phyloP scores from a whole-genome alignment of 2,888 invertebrate genomes.

The Pristionchus maxplancki region DNA sequence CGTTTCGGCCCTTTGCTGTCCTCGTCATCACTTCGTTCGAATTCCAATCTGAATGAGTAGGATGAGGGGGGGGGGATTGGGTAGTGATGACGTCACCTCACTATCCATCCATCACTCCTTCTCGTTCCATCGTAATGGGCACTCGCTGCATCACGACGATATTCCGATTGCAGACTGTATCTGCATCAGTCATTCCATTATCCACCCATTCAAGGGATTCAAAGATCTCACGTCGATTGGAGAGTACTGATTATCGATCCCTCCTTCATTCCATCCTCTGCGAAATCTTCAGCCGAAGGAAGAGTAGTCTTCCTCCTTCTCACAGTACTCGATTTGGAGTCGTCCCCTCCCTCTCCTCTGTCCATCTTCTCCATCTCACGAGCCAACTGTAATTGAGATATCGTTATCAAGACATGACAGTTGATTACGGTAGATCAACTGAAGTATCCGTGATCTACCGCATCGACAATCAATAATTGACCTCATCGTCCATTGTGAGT shows the following conservation, averaged over 20 bases:
- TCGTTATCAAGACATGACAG: background rate
- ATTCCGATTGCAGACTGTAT: background rate
- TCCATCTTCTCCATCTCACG: constrained; percentile 15
- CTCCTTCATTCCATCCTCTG: background rate
- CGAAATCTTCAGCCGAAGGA: background rate
- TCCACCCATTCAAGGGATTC: background rate
- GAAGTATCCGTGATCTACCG: background rate
- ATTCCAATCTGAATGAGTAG: background rate
- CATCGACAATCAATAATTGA: background rate
- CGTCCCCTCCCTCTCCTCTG: background rate
- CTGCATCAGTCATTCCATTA: background rate
- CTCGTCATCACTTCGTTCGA: constrained; percentile 18
- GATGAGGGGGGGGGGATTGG: background rate
- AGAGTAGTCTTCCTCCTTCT: background rate
- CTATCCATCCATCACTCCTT: constrained; percentile 8
- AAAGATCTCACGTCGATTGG: background rate
- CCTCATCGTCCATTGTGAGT: constrained; percentile 17
- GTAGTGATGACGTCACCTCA: background rate
- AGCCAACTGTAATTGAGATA: background rate
- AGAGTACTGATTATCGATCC: background rate
- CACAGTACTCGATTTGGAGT: background rate
- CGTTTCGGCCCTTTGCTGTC: background rate
- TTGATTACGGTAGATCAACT: background rate
- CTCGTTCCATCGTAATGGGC: background rate
- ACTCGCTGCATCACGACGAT: background rate